Conservation (phyloP, 2,113 vertebrate species). For the Oxygymnocypris stewartii region DNA sequence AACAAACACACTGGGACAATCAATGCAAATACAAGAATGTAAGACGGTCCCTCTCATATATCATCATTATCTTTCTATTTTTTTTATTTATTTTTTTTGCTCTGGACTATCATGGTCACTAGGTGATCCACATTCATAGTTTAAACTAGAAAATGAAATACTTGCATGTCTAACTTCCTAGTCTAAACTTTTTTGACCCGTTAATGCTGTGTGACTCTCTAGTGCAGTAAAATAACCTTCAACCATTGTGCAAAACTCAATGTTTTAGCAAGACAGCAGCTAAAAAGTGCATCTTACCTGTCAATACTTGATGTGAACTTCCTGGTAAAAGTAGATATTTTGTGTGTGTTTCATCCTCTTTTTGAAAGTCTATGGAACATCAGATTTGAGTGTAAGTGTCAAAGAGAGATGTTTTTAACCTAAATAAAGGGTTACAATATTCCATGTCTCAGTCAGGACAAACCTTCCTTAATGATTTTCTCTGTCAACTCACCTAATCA, state of each 20-base stretch:
- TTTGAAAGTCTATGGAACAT: not conserved
- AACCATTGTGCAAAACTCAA: not conserved
- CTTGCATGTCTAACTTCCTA: not conserved
- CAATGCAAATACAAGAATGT: not conserved
- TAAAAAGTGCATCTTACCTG: conserved; percentile 5
- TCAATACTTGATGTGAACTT: not conserved
- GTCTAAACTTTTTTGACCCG: not conserved
- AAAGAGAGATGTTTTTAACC: not conserved
- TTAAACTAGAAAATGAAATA: not conserved
- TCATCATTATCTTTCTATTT: not conserved
- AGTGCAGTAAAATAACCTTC: not conserved
- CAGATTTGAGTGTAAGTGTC: too few species aligned
- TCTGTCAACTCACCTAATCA: not conserved
- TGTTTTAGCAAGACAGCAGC: not conserved
- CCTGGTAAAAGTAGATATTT: not conserved
- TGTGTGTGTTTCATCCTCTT: conserved; percentile 12
- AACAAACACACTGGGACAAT: not conserved
- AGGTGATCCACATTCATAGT: not conserved
- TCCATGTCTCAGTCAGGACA: not conserved
- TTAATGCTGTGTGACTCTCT: not conserved
- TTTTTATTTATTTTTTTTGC: not conserved
- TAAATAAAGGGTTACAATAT: not conserved
- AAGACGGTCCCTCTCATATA: not conserved
- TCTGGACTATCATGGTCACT: not conserved
- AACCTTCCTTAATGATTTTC: not conserved